phyloP scores from a whole-genome alignment of 2,888 invertebrate genomes.

The Ectemnius cavifrons region DNA sequence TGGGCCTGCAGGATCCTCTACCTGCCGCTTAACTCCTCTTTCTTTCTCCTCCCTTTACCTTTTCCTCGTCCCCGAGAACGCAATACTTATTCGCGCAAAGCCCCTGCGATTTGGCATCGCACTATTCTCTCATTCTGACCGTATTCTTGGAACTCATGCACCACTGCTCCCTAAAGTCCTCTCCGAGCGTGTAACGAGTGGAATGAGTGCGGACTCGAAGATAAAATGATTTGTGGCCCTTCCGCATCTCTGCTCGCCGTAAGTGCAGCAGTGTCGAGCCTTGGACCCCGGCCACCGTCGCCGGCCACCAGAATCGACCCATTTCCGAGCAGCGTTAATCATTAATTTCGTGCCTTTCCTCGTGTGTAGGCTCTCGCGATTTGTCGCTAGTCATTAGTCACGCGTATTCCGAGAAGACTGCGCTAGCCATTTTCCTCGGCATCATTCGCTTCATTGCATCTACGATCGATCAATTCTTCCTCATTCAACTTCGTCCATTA shows the following conservation, averaged over 20 bases:
- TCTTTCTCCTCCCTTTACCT: neutral
- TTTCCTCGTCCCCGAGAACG: no score
- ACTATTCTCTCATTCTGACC: neutral
- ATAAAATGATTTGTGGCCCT: no score
- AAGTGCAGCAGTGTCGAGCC: conserved; percentile 2
- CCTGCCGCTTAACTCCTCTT: neutral
- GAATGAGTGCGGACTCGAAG: no score
- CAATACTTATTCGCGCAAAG: no score
- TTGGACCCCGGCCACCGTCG: conserved; percentile 1
- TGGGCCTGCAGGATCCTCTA: conserved; percentile 36
- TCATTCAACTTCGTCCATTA: no score
- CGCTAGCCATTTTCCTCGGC: neutral
- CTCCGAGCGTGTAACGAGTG: no score
- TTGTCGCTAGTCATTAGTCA: conserved; percentile 4
- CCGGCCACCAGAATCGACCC: neutral
- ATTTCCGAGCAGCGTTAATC: conserved; percentile 1
- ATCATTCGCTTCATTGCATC: no score
- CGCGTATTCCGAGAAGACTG: neutral
- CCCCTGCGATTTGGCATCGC: no score
- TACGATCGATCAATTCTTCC: no score
- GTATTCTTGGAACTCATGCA: conserved; percentile 18
- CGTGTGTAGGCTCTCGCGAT: neutral
- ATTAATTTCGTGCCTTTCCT: conserved; percentile 7
- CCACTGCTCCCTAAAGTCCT: neutral
- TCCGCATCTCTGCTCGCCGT: no score